Conservation (phyloP, 2,888 invertebrate species). For the Scelioninae gen. 2 region DNA sequence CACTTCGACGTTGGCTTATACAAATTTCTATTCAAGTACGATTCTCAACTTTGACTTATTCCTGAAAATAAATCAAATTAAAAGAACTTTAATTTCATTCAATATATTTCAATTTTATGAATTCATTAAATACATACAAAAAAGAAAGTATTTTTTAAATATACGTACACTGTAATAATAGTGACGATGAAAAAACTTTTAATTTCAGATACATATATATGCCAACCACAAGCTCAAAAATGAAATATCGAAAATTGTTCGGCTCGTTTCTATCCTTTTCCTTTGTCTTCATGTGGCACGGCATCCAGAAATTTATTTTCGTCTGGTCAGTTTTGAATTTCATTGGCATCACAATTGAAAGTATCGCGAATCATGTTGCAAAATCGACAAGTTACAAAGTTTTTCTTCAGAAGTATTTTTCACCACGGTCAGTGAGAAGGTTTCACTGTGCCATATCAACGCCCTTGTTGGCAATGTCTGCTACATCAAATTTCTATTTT, state of each 20-base stretch:
- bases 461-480: constrained; percentile 86
- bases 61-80: constrained; percentile 9
- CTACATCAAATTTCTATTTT: constrained; percentile 91
- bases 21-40: constrained; percentile 87
- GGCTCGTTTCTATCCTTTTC: constrained; percentile 87
- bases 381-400: constrained; percentile 75
- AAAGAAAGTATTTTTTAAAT: too few relatives aligned
- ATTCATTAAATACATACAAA: too few relatives aligned
- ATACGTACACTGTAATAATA: constrained; percentile 13
- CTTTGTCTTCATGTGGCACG: constrained; percentile 95
- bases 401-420: constrained; percentile 74
- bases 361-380: constrained; percentile 77
- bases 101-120: neutral
- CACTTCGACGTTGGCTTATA: constrained; percentile 96
- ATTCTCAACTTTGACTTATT: constrained; percentile 19
- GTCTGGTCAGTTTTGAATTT: constrained; percentile 94
- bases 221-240: constrained; percentile 75
- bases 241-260: constrained; percentile 71
- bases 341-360: constrained; percentile 85
- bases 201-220: constrained; percentile 86
- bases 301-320: constrained; percentile 84
- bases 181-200: neutral
- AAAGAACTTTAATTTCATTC: too few relatives aligned
- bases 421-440: constrained; percentile 77
- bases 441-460: constrained; percentile 82